Evolutionary conservation across 1,140 invertebrate genomes (phyloP).

Genomic region (Rhopalosiphum padi): DNA sequence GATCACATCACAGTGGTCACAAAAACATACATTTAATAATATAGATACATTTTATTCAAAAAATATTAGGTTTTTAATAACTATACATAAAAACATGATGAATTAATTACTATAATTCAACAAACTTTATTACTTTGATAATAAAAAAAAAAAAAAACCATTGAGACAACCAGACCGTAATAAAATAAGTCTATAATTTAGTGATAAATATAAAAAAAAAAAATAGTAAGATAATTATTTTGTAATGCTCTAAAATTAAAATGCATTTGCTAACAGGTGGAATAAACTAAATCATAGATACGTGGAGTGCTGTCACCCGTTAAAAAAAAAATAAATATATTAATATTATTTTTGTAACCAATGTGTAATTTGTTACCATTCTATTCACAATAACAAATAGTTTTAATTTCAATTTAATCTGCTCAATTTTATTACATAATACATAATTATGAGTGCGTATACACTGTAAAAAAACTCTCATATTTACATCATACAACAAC

Average conservation of each 20-base stretch:
- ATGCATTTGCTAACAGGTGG: neutral
- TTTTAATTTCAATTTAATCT: neutral
- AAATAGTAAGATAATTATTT: neutral
- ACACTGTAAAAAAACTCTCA: neutral
- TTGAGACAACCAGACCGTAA: too few relatives aligned
- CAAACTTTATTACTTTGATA: neutral
- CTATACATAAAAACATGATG: conserved; percentile 34
- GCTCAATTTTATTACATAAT: neutral
- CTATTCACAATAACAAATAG: neutral
- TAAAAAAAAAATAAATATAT: neutral
- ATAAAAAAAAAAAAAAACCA: neutral
- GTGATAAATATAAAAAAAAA: neutral
- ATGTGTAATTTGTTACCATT: neutral
- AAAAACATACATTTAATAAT: conserved; percentile 4
- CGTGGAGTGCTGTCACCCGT: neutral
- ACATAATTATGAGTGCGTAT: neutral
- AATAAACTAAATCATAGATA: neutral
- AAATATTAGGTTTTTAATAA: conserved; percentile 19
- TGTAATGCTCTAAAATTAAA: neutral
- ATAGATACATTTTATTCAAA: neutral
- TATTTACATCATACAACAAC: neutral
- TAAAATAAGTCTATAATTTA: neutral
- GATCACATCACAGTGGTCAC: neutral
- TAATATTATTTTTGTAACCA: neutral
- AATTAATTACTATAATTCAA: neutral